These are phyloP conservation scores for Thymallus thymallus DNA, from an alignment of 2,113 vertebrate species.

Conservation along the genomic window DNA sequence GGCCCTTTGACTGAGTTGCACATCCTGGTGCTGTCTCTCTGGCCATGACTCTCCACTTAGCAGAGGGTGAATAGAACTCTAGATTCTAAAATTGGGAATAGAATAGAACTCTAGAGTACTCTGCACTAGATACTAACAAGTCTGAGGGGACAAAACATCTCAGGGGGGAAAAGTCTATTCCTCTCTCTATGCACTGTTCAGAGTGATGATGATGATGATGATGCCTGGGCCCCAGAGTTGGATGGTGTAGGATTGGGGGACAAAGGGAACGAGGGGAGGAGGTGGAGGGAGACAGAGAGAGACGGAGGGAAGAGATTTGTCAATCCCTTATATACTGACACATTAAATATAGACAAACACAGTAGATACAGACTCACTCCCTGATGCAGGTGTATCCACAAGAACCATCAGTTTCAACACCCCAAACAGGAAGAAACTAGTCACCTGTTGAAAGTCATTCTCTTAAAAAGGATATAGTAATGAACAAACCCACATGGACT, in stretches of 20 bases:
- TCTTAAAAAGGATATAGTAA: not conserved
- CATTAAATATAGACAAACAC: constrained; percentile 69
- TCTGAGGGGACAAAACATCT: too few species aligned
- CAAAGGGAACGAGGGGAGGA: constrained; percentile 11
- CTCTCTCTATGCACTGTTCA: constrained; percentile 12
- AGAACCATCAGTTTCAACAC: constrained; percentile 34
- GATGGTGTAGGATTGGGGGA: constrained; percentile 9
- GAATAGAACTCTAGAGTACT: too few species aligned
- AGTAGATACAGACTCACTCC: constrained; percentile 61
- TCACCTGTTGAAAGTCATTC: not conserved
- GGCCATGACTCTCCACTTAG: not conserved
- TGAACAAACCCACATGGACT: not conserved
- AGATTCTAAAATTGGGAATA: too few species aligned
- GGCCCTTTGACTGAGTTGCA: constrained; percentile 22
- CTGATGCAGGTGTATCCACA: constrained; percentile 59
- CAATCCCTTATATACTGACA: constrained; percentile 70
- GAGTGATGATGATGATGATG: too few species aligned
- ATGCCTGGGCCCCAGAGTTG: constrained; percentile 27
- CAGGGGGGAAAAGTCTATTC: not conserved
- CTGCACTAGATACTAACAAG: too few species aligned
- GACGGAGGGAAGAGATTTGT: constrained; percentile 50
- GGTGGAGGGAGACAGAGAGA: constrained; percentile 15
- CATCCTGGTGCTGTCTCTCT: not conserved
- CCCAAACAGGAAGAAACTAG: constrained; percentile 16
- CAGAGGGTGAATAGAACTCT: not conserved